Evolutionary conservation across 2,797 vertebrate species (phyloP).

Genomic region (Steatocranus sp.): DNA sequence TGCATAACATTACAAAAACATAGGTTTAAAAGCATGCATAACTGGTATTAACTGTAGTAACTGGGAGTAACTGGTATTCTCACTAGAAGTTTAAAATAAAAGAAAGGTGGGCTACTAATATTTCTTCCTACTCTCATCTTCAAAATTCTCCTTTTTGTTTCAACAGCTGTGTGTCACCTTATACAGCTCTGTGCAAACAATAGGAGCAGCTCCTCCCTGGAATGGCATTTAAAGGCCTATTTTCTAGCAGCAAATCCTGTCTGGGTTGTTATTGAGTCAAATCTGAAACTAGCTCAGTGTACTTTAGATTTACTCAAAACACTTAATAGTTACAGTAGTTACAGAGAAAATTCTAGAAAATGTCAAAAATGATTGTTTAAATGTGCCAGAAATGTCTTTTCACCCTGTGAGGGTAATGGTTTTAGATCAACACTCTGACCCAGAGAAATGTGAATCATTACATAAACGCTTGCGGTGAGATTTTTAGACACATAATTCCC

Average conservation of each 20-base stretch:
- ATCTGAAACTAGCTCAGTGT: neutral
- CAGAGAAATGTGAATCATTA: neutral
- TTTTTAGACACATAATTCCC: neutral
- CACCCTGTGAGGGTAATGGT: neutral
- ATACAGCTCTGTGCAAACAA: neutral
- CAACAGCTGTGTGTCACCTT: constrained; percentile 15
- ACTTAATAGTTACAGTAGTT: neutral
- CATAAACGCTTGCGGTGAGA: constrained; percentile 3
- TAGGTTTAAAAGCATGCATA: neutral
- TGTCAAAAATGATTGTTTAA: neutral
- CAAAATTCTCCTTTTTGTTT: neutral
- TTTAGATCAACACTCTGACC: neutral
- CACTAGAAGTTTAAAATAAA: neutral
- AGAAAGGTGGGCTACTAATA: neutral
- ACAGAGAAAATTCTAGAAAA: neutral
- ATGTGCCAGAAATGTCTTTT: neutral
- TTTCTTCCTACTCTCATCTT: neutral
- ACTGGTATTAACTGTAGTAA: neutral
- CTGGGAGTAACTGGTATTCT: neutral
- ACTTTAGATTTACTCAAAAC: neutral
- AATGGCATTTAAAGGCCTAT: neutral
- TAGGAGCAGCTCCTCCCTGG: neutral
- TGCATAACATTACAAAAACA: neutral
- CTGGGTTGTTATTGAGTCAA: neutral
- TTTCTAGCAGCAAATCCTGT: neutral